phyloP scores from a whole-genome alignment of 2,113 vertebrate species.

The Ibidorhyncha struthersii region DNA sequence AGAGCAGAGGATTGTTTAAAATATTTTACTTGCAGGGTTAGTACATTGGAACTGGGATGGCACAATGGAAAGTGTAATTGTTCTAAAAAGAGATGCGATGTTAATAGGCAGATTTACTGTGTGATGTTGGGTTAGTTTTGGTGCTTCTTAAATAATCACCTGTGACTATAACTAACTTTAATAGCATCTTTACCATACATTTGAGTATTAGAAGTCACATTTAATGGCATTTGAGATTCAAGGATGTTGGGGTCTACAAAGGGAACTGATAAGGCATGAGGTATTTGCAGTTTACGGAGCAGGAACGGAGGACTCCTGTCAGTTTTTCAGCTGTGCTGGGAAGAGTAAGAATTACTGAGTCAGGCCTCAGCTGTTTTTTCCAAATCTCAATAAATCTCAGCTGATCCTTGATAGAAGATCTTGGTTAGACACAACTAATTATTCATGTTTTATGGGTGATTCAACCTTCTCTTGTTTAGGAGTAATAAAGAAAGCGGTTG shows the following conservation, averaged over 20 bases:
- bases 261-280: neutral
- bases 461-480: neutral
- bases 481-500: neutral
- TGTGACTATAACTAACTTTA: neutral
- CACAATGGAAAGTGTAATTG: neutral
- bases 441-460: neutral
- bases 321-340: neutral
- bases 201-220: neutral
- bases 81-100: neutral
- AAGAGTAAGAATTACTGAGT: neutral
- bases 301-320: neutral
- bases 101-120: neutral
- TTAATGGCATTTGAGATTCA: neutral
- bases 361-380: slow-evolving; percentile 3
- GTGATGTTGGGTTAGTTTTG: neutral
- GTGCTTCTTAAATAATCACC: neutral
- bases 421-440: neutral
- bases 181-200: neutral
- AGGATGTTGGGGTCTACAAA: neutral
- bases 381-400: neutral
- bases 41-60: neutral
- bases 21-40: neutral
- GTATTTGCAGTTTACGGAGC: neutral
- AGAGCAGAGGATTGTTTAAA: neutral
- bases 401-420: slow-evolving; percentile 1